A percentile compares a stretch with the other conserved stretches of the same genome.
Evolutionary conservation across 2,888 invertebrate species (phyloP).

Genomic region (Strigamia crassipes): DNA sequence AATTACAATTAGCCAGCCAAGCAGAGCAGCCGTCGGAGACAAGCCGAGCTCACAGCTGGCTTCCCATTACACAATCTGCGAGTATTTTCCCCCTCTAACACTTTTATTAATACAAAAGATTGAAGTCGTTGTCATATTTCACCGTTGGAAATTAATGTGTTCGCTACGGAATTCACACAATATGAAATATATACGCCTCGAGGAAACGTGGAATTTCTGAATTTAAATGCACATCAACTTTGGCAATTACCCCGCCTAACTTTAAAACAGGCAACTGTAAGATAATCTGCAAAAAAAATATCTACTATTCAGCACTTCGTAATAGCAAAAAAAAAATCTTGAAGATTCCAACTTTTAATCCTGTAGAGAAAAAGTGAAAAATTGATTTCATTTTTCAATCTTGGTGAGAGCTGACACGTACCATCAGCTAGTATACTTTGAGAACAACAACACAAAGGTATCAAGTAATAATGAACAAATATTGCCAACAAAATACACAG

Average conservation of each 20-base stretch:
- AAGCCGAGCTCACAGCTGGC: not conserved
- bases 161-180: not conserved
- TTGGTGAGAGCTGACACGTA: too few relatives aligned
- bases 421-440: too few relatives aligned
- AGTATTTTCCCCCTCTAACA: not conserved
- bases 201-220: not conserved
- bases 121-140: not conserved
- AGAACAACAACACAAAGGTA: too few relatives aligned
- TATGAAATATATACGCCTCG: not conserved
- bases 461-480: too few relatives aligned
- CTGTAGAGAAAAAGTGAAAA: too few relatives aligned
- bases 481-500: too few relatives aligned
- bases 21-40: not conserved
- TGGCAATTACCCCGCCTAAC: not conserved
- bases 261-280: too few relatives aligned
- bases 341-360: too few relatives aligned
- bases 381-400: too few relatives aligned
- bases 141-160: not conserved
- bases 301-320: too few relatives aligned
- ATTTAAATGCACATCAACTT: not conserved
- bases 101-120: not conserved
- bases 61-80: not conserved
- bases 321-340: too few relatives aligned
- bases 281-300: too few relatives aligned
- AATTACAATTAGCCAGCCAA: not conserved